phyloP scores from a whole-genome alignment of 2,797 vertebrate genomes.

The Muscicapa striata region DNA sequence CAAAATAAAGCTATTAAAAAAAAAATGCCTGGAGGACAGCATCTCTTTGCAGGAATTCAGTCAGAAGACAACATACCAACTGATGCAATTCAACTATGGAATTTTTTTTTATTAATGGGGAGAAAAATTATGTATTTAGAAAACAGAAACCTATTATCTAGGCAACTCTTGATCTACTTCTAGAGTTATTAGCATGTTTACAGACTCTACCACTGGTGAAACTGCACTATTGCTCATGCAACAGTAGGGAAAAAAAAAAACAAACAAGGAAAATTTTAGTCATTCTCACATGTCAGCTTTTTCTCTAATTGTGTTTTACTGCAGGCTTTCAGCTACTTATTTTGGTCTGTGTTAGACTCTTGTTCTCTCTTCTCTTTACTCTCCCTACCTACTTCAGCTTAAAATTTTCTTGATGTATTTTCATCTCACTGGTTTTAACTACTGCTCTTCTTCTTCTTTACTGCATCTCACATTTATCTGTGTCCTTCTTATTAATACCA shows the following conservation, averaged over 20 bases:
- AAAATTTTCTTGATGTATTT: not conserved
- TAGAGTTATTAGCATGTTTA: not conserved
- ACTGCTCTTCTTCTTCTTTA: not conserved
- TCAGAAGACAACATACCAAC: not conserved
- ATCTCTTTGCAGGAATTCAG: not conserved
- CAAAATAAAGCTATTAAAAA: not conserved
- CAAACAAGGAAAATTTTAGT: not conserved
- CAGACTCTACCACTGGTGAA: not conserved
- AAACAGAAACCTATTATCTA: not conserved
- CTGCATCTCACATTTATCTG: not conserved
- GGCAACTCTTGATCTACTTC: not conserved
- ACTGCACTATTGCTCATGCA: not conserved
- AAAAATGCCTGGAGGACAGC: not conserved
- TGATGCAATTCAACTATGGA: not conserved
- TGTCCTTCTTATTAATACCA: not conserved
- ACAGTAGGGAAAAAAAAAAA: not conserved
- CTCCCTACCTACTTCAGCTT: not conserved
- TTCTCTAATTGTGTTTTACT: not conserved
- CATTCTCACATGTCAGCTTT: not conserved
- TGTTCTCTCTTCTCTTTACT: not conserved
- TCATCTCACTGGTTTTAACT: not conserved
- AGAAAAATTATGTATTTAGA: not conserved
- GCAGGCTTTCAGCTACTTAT: not conserved
- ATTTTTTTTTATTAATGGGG: not conserved
- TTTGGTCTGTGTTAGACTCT: not conserved